Evolutionary conservation across 2,113 vertebrate species (phyloP).

Genomic region (Tragelaphus strepsiceros): DNA sequence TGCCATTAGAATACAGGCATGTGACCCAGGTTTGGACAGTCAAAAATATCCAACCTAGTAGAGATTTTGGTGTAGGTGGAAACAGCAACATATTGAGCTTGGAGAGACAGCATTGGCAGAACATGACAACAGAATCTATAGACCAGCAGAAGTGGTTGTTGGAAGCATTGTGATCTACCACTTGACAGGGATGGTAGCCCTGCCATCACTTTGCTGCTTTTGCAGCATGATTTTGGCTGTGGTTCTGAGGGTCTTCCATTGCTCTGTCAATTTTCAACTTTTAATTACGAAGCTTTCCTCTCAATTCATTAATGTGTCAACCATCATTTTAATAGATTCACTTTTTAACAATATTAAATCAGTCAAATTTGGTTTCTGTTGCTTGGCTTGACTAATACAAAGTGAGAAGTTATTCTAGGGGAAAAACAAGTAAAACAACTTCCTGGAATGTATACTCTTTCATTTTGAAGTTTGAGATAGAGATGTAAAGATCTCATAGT

Average conservation of each 20-base stretch:
- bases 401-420: background rate
- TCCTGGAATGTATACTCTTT: background rate
- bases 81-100: background rate
- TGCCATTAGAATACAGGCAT: background rate
- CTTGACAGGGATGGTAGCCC: accelerated
- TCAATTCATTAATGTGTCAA: background rate
- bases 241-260: background rate
- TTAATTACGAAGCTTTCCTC: background rate
- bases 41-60: background rate
- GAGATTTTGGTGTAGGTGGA: background rate
- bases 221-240: background rate
- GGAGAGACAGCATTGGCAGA: background rate
- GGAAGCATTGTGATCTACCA: background rate
- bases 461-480: background rate
- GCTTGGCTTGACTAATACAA: background rate
- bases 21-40: background rate
- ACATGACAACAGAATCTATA: background rate
- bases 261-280: background rate
- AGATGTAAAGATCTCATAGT: background rate
- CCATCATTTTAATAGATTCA: background rate
- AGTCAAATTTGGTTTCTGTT: background rate
- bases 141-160: background rate
- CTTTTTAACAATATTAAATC: background rate
- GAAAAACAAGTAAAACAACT: background rate
- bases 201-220: background rate